Percentiles rank a stretch among this genome's conserved stretches.
Conservation (phyloP, 2,113 vertebrate species). For the Girardinichthys multiradiatus region DNA sequence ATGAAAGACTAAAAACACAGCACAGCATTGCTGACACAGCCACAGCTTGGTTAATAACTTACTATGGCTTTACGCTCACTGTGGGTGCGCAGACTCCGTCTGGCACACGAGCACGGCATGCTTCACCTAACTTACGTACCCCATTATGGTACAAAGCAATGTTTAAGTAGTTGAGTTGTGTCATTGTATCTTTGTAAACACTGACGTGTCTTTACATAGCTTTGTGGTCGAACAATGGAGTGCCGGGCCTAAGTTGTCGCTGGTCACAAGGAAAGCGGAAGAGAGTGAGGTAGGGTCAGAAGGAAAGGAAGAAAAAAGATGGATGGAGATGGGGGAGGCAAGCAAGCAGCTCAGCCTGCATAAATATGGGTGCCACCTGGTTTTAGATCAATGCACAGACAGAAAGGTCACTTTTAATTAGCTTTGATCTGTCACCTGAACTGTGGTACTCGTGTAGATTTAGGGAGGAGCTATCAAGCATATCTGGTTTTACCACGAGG, state of each 20-base stretch:
- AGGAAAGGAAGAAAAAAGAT: slow-evolving; percentile 10
- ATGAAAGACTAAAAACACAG: slow-evolving; percentile 77
- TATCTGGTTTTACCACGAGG: slow-evolving; percentile 69
- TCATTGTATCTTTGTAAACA: slow-evolving; percentile 75
- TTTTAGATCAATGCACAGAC: slow-evolving; percentile 77
- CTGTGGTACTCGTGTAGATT: slow-evolving; percentile 30
- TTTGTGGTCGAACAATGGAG: slow-evolving; percentile 74
- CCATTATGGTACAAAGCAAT: slow-evolving; percentile 52
- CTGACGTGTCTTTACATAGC: slow-evolving; percentile 75
- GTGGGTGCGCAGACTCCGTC: slow-evolving; percentile 37
- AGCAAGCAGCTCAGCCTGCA: slow-evolving; percentile 42
- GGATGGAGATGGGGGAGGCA: slow-evolving; percentile 13
- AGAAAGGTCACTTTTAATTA: slow-evolving; percentile 78
- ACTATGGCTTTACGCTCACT: slow-evolving; percentile 51
- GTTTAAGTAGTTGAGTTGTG: slow-evolving; percentile 76
- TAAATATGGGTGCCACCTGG: slow-evolving; percentile 74
- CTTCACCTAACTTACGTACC: slow-evolving; percentile 55
- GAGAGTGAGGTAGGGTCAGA: slow-evolving; percentile 10
- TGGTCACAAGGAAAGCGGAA: slow-evolving; percentile 61
- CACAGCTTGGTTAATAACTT: slow-evolving; percentile 78
- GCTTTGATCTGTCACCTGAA: slow-evolving; percentile 76
- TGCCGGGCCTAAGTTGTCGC: slow-evolving; percentile 67
- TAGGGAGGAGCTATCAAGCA: slow-evolving; percentile 47
- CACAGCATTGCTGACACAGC: slow-evolving; percentile 72
- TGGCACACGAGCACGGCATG: not conserved